Percentiles rank a stretch among this genome's conserved stretches.
Evolutionary conservation across 1,140 invertebrate genomes (phyloP).

Genomic region (Doryteuthis pealeii): DNA sequence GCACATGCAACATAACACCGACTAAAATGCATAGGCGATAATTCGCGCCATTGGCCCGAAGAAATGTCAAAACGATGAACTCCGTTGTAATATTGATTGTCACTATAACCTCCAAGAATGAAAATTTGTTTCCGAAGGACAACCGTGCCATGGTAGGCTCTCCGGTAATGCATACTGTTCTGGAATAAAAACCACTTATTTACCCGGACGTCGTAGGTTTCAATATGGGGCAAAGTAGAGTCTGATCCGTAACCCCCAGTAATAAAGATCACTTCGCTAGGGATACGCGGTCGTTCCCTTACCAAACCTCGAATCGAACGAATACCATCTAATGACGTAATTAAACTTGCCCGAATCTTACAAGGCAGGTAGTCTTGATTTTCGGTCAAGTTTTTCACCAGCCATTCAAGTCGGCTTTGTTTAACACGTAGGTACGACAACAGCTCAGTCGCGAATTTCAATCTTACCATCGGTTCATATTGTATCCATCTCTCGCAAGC

Average conservation of each 20-base stretch:
- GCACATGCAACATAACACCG: slow-evolving; percentile 68
- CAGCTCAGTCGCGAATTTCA: slow-evolving; percentile 44
- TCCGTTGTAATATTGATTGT: slow-evolving; percentile 55
- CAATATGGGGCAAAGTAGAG: slow-evolving; percentile 70
- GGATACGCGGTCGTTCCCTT: slow-evolving; percentile 15
- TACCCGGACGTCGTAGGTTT: slow-evolving; percentile 74
- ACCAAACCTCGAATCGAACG: not conserved
- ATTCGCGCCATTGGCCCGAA: slow-evolving; percentile 43
- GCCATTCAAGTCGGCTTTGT: not conserved
- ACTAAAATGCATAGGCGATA: slow-evolving; percentile 50
- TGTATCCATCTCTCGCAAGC: slow-evolving; percentile 98
- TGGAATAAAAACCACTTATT: slow-evolving; percentile 67
- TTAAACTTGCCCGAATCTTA: not conserved
- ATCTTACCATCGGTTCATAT: slow-evolving; percentile 86
- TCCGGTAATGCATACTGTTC: slow-evolving; percentile 43
- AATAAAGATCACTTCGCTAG: slow-evolving; percentile 53
- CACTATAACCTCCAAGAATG: slow-evolving; percentile 68
- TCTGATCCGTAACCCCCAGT: slow-evolving; percentile 75
- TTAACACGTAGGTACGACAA: not conserved
- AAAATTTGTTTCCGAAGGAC: slow-evolving; percentile 71
- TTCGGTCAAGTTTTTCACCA: not conserved
- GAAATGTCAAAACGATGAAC: slow-evolving; percentile 46
- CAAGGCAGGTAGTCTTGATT: not conserved
- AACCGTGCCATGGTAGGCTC: slow-evolving; percentile 74
- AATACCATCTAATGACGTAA: not conserved